Conservation (phyloP, 2,113 vertebrate genomes). For the Etheostoma cragini region DNA sequence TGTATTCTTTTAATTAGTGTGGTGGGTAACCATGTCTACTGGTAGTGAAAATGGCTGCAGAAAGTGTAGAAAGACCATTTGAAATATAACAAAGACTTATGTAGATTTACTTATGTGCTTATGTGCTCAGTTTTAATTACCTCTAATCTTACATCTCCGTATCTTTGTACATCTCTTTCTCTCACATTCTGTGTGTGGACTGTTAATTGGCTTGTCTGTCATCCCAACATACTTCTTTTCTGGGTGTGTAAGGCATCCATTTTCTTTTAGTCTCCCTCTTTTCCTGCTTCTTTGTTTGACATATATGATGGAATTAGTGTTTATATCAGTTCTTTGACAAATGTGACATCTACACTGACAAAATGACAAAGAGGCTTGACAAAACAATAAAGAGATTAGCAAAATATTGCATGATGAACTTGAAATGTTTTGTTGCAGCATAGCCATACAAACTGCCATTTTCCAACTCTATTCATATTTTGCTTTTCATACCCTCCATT, state of each 20-base stretch:
- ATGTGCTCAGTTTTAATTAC: slow-evolving; percentile 47
- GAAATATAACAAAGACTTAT: slow-evolving; percentile 19
- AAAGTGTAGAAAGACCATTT: neutral
- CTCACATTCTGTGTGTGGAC: slow-evolving; percentile 25
- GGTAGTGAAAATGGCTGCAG: slow-evolving; percentile 5
- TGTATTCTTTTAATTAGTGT: slow-evolving; percentile 35
- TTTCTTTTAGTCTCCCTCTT: slow-evolving; percentile 15
- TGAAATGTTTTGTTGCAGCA: neutral
- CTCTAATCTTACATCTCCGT: slow-evolving; percentile 18
- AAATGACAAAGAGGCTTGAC: neutral
- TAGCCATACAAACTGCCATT: neutral
- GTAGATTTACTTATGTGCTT: slow-evolving; percentile 14
- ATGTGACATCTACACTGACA: neutral
- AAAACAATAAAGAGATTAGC: slow-evolving; percentile 17
- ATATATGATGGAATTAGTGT: neutral
- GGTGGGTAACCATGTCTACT: slow-evolving; percentile 25
- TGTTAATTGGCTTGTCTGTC: slow-evolving; percentile 70
- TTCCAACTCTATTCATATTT: neutral
- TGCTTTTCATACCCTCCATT: neutral
- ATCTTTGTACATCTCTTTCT: slow-evolving; percentile 34
- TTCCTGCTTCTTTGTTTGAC: neutral
- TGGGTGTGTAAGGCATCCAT: slow-evolving; percentile 14
- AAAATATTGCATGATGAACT: neutral
- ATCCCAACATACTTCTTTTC: slow-evolving; percentile 47
- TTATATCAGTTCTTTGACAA: neutral